Conservation (phyloP, 2,113 vertebrate genomes). For the Alectura lathami region DNA sequence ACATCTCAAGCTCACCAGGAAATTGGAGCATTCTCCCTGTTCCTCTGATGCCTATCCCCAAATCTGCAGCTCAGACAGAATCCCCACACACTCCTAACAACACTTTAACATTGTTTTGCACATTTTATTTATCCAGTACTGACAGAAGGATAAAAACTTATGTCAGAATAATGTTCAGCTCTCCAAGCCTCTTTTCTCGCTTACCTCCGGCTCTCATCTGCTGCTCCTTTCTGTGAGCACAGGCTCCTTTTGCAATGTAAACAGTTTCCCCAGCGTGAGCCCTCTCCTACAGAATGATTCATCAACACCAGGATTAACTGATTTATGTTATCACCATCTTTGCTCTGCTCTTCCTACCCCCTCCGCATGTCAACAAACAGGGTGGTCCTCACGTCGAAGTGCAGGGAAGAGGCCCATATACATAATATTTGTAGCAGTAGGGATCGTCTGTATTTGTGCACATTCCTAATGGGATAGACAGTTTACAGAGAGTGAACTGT, state of each 20-base stretch:
- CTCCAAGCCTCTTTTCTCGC: not conserved
- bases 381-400: not conserved
- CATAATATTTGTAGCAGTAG: not conserved
- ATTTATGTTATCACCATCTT: not conserved
- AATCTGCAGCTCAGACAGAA: not conserved
- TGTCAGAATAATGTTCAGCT: not conserved
- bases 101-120: not conserved
- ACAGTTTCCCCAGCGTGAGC: rapidly evolving
- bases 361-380: not conserved
- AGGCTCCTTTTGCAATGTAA: not conserved
- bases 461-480: not conserved
- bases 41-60: not conserved
- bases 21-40: not conserved
- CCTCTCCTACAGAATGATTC: not conserved
- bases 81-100: not conserved
- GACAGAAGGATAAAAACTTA: not conserved
- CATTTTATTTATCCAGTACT: not conserved
- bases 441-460: not conserved
- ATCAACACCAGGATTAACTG: not conserved
- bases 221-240: not conserved
- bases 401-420: not conserved
- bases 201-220: not conserved
- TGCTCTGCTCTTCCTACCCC: not conserved
- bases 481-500: not conserved
- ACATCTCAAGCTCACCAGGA: not conserved